These are phyloP conservation scores for Anniella stebbinsi DNA, from an alignment of 2,797 vertebrate genomes.

Conservation along the genomic window DNA sequence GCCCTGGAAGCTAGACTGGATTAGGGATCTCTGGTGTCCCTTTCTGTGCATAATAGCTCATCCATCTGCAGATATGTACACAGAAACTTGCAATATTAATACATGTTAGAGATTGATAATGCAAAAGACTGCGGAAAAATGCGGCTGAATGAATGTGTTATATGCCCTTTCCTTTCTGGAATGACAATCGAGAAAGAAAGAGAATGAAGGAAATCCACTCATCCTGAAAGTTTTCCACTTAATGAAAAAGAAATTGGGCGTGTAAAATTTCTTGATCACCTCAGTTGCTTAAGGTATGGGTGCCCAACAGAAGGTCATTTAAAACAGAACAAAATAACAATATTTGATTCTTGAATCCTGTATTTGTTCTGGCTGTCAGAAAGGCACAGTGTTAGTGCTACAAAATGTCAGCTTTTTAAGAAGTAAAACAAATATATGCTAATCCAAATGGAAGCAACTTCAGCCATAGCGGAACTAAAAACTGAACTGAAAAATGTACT, in stretches of 20 bases:
- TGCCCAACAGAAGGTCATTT: too few relatives aligned
- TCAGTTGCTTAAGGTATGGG: too few relatives aligned
- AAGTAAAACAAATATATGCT: too few relatives aligned
- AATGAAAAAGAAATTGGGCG: not conserved
- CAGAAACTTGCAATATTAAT: not conserved
- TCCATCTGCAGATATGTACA: not conserved
- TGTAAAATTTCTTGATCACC: too few relatives aligned
- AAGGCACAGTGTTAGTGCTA: too few relatives aligned
- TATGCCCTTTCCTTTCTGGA: not conserved
- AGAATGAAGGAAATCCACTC: not conserved
- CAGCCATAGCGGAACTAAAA: not conserved
- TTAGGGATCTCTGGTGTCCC: too few relatives aligned
- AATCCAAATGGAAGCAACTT: not conserved
- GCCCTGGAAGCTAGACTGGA: not conserved
- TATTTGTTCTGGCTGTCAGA: too few relatives aligned
- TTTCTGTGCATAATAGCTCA: too few relatives aligned
- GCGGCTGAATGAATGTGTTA: not conserved
- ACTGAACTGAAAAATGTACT: not conserved
- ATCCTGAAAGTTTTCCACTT: not conserved
- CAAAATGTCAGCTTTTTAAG: too few relatives aligned
- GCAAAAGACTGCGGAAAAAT: not conserved
- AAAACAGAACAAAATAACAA: too few relatives aligned
- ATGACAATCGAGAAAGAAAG: not conserved
- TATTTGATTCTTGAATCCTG: too few relatives aligned
- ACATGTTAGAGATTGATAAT: not conserved